Percentiles rank a stretch among this genome's conserved stretches.
phyloP scores from a whole-genome alignment of 2,797 vertebrate species.

The Sebastes steindachneri region DNA sequence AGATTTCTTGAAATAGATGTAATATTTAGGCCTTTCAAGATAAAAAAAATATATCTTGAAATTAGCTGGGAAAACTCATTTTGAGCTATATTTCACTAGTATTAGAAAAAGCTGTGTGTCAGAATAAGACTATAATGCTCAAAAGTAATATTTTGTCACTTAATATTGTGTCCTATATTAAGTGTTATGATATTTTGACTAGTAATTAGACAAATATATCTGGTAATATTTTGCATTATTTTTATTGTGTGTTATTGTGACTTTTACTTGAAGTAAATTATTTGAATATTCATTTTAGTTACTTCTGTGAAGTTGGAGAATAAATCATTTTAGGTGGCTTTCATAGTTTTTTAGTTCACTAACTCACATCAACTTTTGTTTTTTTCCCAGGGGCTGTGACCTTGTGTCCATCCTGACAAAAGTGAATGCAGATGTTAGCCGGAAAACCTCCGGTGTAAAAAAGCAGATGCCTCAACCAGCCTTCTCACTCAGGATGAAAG shows the following conservation, averaged over 20 bases:
- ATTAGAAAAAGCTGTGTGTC: no score
- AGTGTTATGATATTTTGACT: no score
- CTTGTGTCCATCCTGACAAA: slow-evolving; percentile 89
- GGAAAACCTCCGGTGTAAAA: fast-evolving
- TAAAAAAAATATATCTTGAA: no score
- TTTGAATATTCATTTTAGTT: not conserved
- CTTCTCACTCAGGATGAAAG: slow-evolving; percentile 84
- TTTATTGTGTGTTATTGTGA: not conserved
- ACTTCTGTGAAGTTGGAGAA: not conserved
- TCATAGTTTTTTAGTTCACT: not conserved
- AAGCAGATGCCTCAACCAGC: slow-evolving; percentile 92
- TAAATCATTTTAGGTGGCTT: not conserved
- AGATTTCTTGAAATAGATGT: no score
- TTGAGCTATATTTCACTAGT: no score
- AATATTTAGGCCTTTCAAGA: no score
- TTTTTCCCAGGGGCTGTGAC: slow-evolving; percentile 80
- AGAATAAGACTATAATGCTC: no score
- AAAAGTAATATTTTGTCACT: no score
- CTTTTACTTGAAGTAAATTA: not conserved
- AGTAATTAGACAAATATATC: no score
- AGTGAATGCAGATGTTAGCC: slow-evolving; percentile 89
- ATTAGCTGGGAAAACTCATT: no score
- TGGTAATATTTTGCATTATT: not conserved
- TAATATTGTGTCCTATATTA: no score
- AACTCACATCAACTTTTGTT: not conserved